A percentile compares a stretch with the other conserved stretches of the same genome.
Evolutionary conservation across 2,113 vertebrate genomes (phyloP).

Genomic region (Cryptotis parvus): DNA sequence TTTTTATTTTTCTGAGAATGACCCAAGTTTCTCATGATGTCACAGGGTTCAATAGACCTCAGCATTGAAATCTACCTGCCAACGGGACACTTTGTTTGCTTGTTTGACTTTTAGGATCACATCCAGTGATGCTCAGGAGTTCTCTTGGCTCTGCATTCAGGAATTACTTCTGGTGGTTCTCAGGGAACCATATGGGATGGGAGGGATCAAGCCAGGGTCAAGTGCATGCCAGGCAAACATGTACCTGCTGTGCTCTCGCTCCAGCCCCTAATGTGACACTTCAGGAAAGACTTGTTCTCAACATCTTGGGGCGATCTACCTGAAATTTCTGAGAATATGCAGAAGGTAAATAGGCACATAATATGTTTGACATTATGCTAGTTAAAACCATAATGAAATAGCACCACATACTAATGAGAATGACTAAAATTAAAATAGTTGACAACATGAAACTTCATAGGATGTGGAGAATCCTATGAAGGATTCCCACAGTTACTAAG

Average conservation of each 20-base stretch:
- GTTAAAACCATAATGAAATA: not conserved
- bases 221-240: too few relatives aligned
- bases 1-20: not conserved
- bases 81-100: not conserved
- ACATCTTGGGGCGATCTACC: not conserved
- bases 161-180: too few relatives aligned
- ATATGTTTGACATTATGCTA: constrained; percentile 5
- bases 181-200: too few relatives aligned
- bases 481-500: too few relatives aligned
- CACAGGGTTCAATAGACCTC: not conserved
- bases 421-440: not conserved
- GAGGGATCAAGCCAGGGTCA: too few relatives aligned
- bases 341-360: not conserved
- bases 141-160: too few relatives aligned
- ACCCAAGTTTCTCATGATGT: not conserved
- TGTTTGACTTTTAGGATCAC: too few relatives aligned
- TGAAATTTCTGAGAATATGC: not conserved
- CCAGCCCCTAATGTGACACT: too few relatives aligned
- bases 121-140: too few relatives aligned
- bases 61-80: not conserved
- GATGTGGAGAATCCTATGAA: not conserved
- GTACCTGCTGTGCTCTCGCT: too few relatives aligned
- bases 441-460: not conserved
- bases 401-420: not conserved
- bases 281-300: not conserved